Evolutionary conservation across 1,140 invertebrate species (phyloP).

Genomic region (Trigoniulus corallinus): DNA sequence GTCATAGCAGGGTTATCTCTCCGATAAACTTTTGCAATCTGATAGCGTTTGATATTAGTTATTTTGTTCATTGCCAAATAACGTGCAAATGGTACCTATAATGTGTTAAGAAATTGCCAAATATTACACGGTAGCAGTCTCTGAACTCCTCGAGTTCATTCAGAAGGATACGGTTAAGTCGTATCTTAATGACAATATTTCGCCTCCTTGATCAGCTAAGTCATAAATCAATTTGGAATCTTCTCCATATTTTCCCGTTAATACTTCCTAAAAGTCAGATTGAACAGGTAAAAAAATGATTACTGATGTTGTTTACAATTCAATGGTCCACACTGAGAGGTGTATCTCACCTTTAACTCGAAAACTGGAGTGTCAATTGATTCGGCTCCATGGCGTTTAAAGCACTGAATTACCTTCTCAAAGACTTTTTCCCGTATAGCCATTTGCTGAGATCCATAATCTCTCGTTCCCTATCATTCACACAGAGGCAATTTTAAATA

Average conservation of each 20-base stretch:
- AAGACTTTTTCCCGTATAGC: conserved; percentile 74
- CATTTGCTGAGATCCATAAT: conserved; percentile 91
- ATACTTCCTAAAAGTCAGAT: conserved; percentile 55
- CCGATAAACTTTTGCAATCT: conserved; percentile 91
- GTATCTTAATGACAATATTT: conserved; percentile 43
- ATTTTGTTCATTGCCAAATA: conserved; percentile 98
- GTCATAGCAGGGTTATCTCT: conserved; percentile 96
- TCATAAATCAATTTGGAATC: conserved; percentile 99
- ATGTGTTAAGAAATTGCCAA: background rate
- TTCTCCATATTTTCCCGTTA: conserved; percentile 98
- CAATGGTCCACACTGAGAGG: too few relatives aligned
- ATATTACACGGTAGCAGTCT: background rate
- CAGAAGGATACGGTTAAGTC: conserved; percentile 33
- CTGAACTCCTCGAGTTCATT: conserved; percentile 54
- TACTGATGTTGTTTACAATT: too few relatives aligned
- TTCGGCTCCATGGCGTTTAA: conserved; percentile 95
- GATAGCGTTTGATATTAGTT: conserved; percentile 78
- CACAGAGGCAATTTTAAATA: background rate
- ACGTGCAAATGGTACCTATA: conserved; percentile 79
- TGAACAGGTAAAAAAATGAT: too few relatives aligned
- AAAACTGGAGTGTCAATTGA: conserved; percentile 98
- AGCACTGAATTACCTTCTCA: conserved; percentile 71
- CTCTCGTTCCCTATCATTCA: conserved; percentile 67
- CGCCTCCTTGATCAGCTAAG: conserved; percentile 94
- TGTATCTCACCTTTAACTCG: conserved; percentile 66